A percentile compares a stretch with the other conserved stretches of the same genome.
phyloP scores from a whole-genome alignment of 2,888 invertebrate genomes.

The Drosophila birchii region DNA sequence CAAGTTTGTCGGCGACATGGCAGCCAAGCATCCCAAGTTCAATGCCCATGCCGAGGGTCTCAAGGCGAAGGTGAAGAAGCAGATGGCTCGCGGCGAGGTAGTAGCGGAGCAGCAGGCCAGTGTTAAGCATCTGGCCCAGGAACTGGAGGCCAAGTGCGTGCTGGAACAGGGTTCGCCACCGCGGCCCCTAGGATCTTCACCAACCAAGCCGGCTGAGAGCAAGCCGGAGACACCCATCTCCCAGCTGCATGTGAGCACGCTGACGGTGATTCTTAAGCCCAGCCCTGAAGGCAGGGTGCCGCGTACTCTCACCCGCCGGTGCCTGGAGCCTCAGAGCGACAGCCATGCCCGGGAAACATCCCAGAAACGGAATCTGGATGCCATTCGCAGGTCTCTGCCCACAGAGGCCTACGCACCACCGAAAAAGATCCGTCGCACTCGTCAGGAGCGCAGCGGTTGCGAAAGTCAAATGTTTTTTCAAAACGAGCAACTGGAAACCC shows the following conservation, averaged over 20 bases:
- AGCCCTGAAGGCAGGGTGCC: constrained; percentile 55
- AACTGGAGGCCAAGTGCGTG: too few relatives aligned
- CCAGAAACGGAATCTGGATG: too few relatives aligned
- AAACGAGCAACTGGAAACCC: constrained; percentile 73
- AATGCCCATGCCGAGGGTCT: constrained; percentile 64
- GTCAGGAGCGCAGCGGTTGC: constrained; percentile 65
- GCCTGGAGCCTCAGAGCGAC: not conserved
- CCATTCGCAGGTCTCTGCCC: too few relatives aligned
- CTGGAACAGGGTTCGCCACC: too few relatives aligned
- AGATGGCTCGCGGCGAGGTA: constrained; percentile 69
- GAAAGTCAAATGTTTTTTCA: constrained; percentile 71
- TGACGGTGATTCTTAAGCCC: constrained; percentile 77
- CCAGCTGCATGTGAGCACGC: constrained; percentile 69
- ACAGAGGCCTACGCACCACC: too few relatives aligned
- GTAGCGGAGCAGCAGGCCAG: constrained; percentile 71
- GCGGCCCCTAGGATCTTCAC: constrained; percentile 64
- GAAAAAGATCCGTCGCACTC: constrained; percentile 81
- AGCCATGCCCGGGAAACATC: too few relatives aligned
- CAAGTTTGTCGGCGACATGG: too few relatives aligned
- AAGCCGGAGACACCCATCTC: not conserved
- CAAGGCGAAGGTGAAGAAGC: constrained; percentile 62
- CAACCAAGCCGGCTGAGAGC: not conserved
- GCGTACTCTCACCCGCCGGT: constrained; percentile 21
- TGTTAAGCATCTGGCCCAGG: too few relatives aligned
- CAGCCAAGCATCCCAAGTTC: constrained; percentile 76